Base-by-base conservation (phyloP, 2,113 vertebrate species). In the Halcyon senegalensis region DNA sequence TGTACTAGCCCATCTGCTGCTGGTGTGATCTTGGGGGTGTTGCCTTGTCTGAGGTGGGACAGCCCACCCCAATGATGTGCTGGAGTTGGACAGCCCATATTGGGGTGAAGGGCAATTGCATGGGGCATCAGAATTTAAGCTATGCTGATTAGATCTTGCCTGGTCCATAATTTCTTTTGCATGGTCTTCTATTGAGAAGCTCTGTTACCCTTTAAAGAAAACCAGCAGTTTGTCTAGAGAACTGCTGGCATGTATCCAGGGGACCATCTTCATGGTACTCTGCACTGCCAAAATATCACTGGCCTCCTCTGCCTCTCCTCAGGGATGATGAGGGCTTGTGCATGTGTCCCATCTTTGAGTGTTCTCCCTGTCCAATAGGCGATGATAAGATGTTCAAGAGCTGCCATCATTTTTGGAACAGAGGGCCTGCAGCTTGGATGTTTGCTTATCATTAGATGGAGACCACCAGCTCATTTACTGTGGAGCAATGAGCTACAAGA, bases 331-430 rank as follows among this genome's bases (percentile, higher is more conserved):
- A 77, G 25, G 33, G 28, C 28, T 51, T 58, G 15, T n/a, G 43
- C 12, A 8, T 4, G 15, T n/a, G 80, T 46, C 43, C 37, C 24
- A 19, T 70, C 33, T 58, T 77, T 1, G 6, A 35, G 16, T 16
- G 39, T 37, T 66, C 41, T 70, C 87, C 59, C 13, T 15, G 16
- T 44, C 44, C 25, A 1, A 2, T 18, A 28, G 44, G 33, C 2
- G 2, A n/a, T 30, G n/a, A 46, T 33, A 24, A 37, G 73, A 41
- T 0, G 0, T 41, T 24, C 41, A 9, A n/a, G 73, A 89, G 51
- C 77, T 64, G 51, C 83, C 0, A 0, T 7, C 0, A 0, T 4
- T 80, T 51, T 4, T 6, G 84, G 77, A 70, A 35, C 1, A 3
- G 30, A 9, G 41, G 39, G 14, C 77, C 69, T 89, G 77, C 51